Conservation (phyloP, 37 sponge, comb jelly and placozoan species). For the Ephydatia muelleri region DNA sequence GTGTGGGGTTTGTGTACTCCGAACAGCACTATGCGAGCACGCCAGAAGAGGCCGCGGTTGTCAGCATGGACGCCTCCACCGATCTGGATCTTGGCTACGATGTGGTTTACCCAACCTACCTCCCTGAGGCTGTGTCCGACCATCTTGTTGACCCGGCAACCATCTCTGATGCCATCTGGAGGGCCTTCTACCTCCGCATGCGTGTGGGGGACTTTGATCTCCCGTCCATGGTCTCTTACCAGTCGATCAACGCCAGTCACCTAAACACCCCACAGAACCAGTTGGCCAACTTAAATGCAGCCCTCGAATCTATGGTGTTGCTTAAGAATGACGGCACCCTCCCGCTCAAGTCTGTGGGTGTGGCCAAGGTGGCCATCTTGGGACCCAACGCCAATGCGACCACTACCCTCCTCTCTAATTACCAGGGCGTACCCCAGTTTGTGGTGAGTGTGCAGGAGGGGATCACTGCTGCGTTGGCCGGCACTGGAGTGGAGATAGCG, state of each 20-base stretch:
- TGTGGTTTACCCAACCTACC: conserved; percentile 40
- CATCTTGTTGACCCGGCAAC: conserved; percentile 14
- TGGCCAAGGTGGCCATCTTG: conserved; percentile 47
- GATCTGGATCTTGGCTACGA: conserved; percentile 75
- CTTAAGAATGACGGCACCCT: conserved; percentile 41
- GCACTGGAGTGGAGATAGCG: not conserved
- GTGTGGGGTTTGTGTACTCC: conserved; percentile 22
- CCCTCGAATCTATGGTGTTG: conserved; percentile 60
- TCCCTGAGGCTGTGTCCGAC: conserved; percentile 34
- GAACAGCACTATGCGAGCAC: conserved; percentile 47
- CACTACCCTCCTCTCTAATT: conserved; percentile 45
- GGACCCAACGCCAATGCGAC: conserved; percentile 70
- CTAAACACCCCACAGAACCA: conserved; percentile 52
- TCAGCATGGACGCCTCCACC: conserved; percentile 73
- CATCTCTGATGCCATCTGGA: conserved; percentile 44
- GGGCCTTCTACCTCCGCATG: conserved; percentile 65
- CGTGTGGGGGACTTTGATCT: conserved; percentile 79
- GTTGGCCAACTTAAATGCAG: conserved; percentile 43
- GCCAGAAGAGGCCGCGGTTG: conserved; percentile 51
- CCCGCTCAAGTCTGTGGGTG: not conserved
- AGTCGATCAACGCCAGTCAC: conserved; percentile 35
- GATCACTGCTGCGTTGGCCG: conserved; percentile 18
- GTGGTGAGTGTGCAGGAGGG: conserved; percentile 46
- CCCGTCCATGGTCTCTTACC: conserved; percentile 41
- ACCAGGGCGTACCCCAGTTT: conserved; percentile 50